These are phyloP conservation scores for Cydia strobilella DNA, from an alignment of 1,140 invertebrate species.

Conservation along the genomic window DNA sequence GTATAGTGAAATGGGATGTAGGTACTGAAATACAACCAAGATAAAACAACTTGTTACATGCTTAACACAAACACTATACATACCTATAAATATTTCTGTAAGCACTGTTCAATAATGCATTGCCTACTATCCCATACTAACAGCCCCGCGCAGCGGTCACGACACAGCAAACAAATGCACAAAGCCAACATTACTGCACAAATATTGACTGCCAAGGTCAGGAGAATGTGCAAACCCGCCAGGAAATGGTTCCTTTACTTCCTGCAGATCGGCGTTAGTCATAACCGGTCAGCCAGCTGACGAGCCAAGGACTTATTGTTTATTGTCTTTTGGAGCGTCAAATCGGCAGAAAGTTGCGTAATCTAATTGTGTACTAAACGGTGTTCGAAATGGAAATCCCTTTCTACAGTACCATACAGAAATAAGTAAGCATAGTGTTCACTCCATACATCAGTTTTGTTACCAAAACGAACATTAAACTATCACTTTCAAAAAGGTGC, in stretches of 20 bases:
- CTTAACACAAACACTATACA: too few species aligned
- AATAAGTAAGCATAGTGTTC: too few species aligned
- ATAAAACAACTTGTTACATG: too few species aligned
- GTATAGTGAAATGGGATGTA: too few species aligned
- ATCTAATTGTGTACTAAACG: not conserved
- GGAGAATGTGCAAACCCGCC: constrained; percentile 15
- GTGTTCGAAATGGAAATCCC: too few species aligned
- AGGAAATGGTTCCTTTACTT: constrained; percentile 29
- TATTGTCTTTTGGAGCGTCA: constrained; percentile 21
- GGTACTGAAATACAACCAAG: too few species aligned
- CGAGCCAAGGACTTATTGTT: constrained; percentile 1
- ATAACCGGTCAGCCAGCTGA: constrained; percentile 22
- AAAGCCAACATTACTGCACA: constrained; percentile 5
- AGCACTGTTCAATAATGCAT: not conserved
- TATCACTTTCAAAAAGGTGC: too few species aligned
- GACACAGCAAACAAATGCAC: constrained; percentile 25
- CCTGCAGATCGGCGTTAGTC: constrained; percentile 29
- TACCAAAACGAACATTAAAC: too few species aligned
- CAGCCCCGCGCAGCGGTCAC: not conserved
- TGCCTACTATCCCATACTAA: not conserved
- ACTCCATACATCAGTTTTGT: too few species aligned
- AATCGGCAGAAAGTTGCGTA: not conserved
- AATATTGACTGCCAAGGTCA: constrained; percentile 30
- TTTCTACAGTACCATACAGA: too few species aligned
- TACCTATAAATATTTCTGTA: too few species aligned